Percentiles rank a stretch among this genome's conserved stretches.
phyloP scores from a whole-genome alignment of 2,797 vertebrate species.

The Emydoidea blandingii region DNA sequence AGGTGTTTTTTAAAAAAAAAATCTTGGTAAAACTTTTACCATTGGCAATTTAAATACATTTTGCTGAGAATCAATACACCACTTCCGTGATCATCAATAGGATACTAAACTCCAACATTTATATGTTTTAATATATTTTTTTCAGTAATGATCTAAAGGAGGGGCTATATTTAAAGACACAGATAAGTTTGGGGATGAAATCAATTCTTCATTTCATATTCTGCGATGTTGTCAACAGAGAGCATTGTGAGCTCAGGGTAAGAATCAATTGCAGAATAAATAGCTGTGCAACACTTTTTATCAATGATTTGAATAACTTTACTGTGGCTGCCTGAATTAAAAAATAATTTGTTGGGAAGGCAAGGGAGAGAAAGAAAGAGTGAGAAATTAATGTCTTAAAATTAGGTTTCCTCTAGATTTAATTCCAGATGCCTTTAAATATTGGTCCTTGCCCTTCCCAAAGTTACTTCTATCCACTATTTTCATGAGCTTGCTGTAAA shows the following conservation, averaged over 20 bases:
- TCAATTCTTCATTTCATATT: slow-evolving; percentile 40
- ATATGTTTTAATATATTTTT: slow-evolving; percentile 25
- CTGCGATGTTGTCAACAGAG: not conserved
- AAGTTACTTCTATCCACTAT: slow-evolving; percentile 64
- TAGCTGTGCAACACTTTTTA: slow-evolving; percentile 16
- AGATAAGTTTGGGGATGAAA: slow-evolving; percentile 23
- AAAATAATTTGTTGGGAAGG: slow-evolving; percentile 1
- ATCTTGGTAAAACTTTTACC: slow-evolving; percentile 1
- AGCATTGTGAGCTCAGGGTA: not conserved
- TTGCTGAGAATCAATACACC: slow-evolving; percentile 23
- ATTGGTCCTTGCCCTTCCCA: slow-evolving; percentile 56
- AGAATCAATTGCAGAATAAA: slow-evolving; percentile 40
- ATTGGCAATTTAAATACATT: slow-evolving; percentile 21
- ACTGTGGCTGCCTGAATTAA: slow-evolving; percentile 18
- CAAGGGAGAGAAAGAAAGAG: not conserved
- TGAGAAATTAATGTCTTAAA: not conserved
- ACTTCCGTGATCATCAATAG: not conserved
- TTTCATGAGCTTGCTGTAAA: slow-evolving; percentile 68
- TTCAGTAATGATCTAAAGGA: slow-evolving; percentile 10
- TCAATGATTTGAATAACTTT: slow-evolving; percentile 39
- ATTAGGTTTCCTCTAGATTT: slow-evolving; percentile 9
- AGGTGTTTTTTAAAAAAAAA: not conserved
- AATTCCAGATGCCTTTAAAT: slow-evolving; percentile 45
- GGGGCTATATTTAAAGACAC: not conserved
- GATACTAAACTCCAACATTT: slow-evolving; percentile 26